Base-by-base conservation (phyloP, 2,797 vertebrate genomes). In the Acanthurus lineatus region DNA sequence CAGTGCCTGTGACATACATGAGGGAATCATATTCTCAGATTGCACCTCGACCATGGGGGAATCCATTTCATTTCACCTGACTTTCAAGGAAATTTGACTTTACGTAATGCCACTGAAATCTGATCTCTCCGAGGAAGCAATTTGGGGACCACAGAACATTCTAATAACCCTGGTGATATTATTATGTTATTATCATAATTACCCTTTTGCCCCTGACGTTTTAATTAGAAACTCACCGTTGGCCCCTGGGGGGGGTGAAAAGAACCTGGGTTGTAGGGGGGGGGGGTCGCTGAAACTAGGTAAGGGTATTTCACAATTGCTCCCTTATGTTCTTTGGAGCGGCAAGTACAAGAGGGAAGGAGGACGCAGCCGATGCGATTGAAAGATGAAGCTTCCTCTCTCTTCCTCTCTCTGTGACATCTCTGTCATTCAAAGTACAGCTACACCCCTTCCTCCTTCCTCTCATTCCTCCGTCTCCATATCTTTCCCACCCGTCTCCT, bases 141-240 rank as follows among this genome's bases (percentile, higher is more conserved):
- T 95, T 95, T 94, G 89, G 92, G 89, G 90, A 88, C 90, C 90
- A 82, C 89, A 87, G 88, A 93, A 93, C 93, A 90, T 94, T 94
- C 88, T 94, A 95, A 96, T 95, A 95, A 95, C 93, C 93, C 86
- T 63, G 74, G 80, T 49, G 79, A 95, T 94, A 95, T 95, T 95
- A 96, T 96, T 94, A 95, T 94, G 92, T 94, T 94, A 96, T 96
- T 96, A 95, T 94, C 92, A 95, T 95, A 95, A 95, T 96, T 96
- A 96, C 92, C 95, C 94, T 93, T 95, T 93, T 93, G 93, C 93
- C 93, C 94, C 92, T 77, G 44, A 89, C 88, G 88, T 94, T 96
- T 95, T 96, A 96, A 96, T 96, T 95, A 95, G 90, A 95, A 94
- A 93, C 93, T 93, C 92, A 91, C 86, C 90, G 87, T 81, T 91